Evolutionary conservation across 2,797 vertebrate genomes (phyloP), one percentile per base, ranked within the genome.

Genomic region (Gymnothorax reevesii): DNA sequence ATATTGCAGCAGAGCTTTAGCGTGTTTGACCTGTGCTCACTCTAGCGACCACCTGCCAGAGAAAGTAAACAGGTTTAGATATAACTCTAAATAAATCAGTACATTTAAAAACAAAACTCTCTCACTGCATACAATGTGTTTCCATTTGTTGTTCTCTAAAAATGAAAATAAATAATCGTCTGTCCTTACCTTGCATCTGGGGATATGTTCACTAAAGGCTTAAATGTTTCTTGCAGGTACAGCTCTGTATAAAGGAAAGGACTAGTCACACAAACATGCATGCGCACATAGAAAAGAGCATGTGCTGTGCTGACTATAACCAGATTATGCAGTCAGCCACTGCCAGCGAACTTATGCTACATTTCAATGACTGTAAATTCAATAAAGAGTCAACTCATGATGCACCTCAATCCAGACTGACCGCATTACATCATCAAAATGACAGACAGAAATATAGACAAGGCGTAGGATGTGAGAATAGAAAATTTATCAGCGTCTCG

Each of bases 191-290:
- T 99, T 95, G 98, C 97, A 90, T 98, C 97, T 88, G 98, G 98
- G 90, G 97, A 97, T 93, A 99, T 99, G 95, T 98, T 98, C 93
- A 99, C 98, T 95, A 99, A 96, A 91, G 98, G 98, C 91, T 99
- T 99, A 95, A 99, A 99, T 7, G 98, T 99, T 94, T 99, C 98
- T 96, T 99, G 98, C 93, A 99, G 97, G 95, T 99, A 99, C 87
- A 99, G 95, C 91, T 99, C 98, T 99, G 96, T 52, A 64, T 20
- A 55, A 87, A 55, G n/a, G n/a, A 84, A 15, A 42, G 66, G 73
- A 77, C 13, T 20, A 33, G 49, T 77, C 15, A 77, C 13, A 5
- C 33, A 62, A 57, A 57, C 55, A 75, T 17, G 27, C 57, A 54
- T 13, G 17, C 0, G 4, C 15, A 57, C 87, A 66, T 15, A 2